Percentiles rank a stretch among this genome's conserved stretches.
These are phyloP conservation scores for Trachelipus rathkii DNA, from an alignment of 1,140 invertebrate genomes.

Conservation along the genomic window DNA sequence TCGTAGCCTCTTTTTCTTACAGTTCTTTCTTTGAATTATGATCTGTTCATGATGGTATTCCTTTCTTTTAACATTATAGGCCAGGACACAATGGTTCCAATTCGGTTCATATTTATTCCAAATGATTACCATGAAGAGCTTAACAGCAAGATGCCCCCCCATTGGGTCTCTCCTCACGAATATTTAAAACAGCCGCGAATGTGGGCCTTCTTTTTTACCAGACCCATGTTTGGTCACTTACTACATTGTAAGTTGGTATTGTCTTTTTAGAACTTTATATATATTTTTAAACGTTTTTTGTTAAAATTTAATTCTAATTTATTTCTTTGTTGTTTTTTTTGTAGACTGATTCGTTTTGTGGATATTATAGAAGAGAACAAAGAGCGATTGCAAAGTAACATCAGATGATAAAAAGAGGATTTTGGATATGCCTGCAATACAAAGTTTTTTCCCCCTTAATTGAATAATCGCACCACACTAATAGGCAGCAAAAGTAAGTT, in stretches of 20 bases:
- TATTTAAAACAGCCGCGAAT: slow-evolving; percentile 92
- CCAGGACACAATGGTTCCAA: slow-evolving; percentile 95
- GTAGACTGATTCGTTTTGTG: no score
- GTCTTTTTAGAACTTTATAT: not conserved
- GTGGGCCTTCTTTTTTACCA: slow-evolving; percentile 93
- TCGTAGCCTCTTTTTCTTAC: no score
- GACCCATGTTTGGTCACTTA: slow-evolving; percentile 82
- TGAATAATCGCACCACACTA: slow-evolving; percentile 42
- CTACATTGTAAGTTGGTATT: slow-evolving; percentile 68
- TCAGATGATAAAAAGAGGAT: no score
- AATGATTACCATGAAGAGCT: slow-evolving; percentile 91
- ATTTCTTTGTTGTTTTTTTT: no score
- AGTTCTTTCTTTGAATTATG: not conserved
- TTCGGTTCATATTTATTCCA: slow-evolving; percentile 93
- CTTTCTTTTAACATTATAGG: slow-evolving; percentile 57
- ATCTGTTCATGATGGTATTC: not conserved
- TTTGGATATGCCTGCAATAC: no score
- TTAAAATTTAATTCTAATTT: no score
- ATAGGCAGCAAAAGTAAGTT: slow-evolving; percentile 31
- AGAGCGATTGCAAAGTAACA: no score
- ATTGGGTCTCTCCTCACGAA: slow-evolving; percentile 82
- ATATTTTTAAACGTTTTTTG: not conserved
- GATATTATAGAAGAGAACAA: no score
- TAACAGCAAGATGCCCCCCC: slow-evolving; percentile 76
- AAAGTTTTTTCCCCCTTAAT: no score